Evolutionary conservation across 2,797 vertebrate species (phyloP), one percentile per base, ranked within the genome.

Genomic region (Sciaenops ocellatus): DNA sequence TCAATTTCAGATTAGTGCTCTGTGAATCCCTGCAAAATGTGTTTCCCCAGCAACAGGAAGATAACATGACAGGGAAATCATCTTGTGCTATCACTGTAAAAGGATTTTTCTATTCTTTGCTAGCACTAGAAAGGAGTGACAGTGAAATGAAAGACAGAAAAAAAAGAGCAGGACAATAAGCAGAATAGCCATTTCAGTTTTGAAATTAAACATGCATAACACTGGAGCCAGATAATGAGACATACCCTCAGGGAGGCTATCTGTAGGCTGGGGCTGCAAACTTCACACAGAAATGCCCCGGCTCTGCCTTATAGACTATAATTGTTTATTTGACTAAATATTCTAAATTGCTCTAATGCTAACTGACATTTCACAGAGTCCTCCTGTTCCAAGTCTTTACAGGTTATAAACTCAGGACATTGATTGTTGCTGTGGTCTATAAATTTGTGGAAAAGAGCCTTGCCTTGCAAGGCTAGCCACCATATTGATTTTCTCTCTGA

Each of bases 11-110:
- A 89, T 85, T 75, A 84, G 61, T 78, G 72, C 79, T 74, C 50
- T 59, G 83, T 63, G 74, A 91, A 88, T 83, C 69, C 76, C 83
- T 34, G 59, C 64, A 77, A 84, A 90, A 78, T 80, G 68, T 7
- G 73, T 85, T 90, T 83, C 82, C 89, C 76, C 80, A 87, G 84
- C 80, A 91, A 88, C 86, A 51, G 74, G 20, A 69, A 83, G 85
- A 89, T 87, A 87, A 93, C 80, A 87, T 90, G 86, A 90, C 84
- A 81, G 73, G 66, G 70, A 89, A 90, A 89, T 87, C 52, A 84
- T 89, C 64, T 69, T 76, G 76, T 80, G 77, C 69, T 84, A 84
- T 88, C 70, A 64, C 48, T 75, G 78, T 47, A 50, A 76, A 84
- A 68, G 47, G 55, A 60, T 74, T 88, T 84, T 78, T 77, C 73